Percentiles rank a stretch among this genome's conserved stretches.
Evolutionary conservation across 2,797 vertebrate genomes (phyloP).

Genomic region (Remorina albescens): DNA sequence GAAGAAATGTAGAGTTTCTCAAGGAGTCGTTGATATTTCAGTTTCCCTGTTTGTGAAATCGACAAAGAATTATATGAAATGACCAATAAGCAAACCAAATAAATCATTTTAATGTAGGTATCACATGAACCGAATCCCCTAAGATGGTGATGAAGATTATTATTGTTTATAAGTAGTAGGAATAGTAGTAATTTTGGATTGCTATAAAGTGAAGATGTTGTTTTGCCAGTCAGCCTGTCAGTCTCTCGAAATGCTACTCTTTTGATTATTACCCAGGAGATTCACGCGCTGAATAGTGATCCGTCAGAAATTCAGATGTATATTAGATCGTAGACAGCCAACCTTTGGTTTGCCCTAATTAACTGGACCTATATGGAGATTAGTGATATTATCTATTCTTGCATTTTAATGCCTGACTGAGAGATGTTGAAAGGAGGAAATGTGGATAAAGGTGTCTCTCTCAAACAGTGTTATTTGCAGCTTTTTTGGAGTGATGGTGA

Average conservation of each 20-base stretch:
- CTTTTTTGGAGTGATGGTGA: no score
- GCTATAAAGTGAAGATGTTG: neutral
- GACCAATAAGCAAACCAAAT: neutral
- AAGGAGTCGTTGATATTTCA: neutral
- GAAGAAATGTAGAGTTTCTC: no score
- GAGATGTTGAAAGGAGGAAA: slow-evolving; percentile 15
- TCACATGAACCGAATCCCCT: no score
- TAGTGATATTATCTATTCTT: slow-evolving; percentile 50
- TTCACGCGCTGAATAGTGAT: slow-evolving; percentile 62
- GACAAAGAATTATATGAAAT: neutral
- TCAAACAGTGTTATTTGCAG: slow-evolving; percentile 1
- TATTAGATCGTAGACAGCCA: slow-evolving; percentile 29
- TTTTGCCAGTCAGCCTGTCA: neutral
- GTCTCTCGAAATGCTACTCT: neutral
- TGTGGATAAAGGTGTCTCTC: slow-evolving; percentile 11
- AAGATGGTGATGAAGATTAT: no score
- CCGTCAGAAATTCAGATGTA: slow-evolving; percentile 21
- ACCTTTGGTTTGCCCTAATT: slow-evolving; percentile 55
- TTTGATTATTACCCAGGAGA: slow-evolving; percentile 30
- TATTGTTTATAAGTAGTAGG: no score
- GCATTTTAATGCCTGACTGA: slow-evolving; percentile 44
- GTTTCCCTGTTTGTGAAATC: neutral
- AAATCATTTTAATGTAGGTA: neutral
- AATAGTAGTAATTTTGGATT: no score
- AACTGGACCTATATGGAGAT: slow-evolving; percentile 44